Conservation (phyloP, 2,797 vertebrate species). For the Vultur gryphus region DNA sequence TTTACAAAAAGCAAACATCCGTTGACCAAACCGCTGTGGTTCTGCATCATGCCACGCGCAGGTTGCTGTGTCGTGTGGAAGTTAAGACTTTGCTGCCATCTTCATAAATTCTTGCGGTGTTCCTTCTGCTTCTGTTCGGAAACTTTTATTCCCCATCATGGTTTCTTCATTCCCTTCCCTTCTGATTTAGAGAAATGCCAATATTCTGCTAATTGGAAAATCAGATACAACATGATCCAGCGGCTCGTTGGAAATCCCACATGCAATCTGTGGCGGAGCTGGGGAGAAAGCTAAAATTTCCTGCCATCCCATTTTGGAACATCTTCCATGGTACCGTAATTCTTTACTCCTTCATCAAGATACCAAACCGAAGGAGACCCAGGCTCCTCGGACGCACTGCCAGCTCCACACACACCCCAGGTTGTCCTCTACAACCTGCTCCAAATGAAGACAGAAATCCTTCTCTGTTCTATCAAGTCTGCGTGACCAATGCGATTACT, state of each 20-base stretch:
- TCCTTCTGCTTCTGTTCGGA: neutral
- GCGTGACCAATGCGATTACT: neutral
- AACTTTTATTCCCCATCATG: neutral
- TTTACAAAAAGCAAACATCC: neutral
- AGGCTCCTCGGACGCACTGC: neutral
- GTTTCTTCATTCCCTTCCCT: neutral
- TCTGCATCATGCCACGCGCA: fast-evolving
- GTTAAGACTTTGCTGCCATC: neutral
- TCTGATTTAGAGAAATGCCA: neutral
- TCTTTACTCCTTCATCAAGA: neutral
- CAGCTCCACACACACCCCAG: neutral
- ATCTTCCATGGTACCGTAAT: neutral
- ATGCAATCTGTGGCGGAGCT: neutral
- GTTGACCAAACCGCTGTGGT: fast-evolving
- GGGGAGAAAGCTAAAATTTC: neutral
- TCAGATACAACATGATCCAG: neutral
- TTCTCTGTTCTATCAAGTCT: neutral
- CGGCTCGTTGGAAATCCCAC: neutral
- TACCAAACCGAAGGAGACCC: neutral
- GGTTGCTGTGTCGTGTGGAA: fast-evolving
- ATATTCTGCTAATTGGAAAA: neutral
- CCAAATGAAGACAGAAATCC: neutral
- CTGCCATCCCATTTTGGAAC: neutral
- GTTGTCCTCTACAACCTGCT: neutral
- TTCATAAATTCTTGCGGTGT: neutral